Evolutionary conservation across 2,888 invertebrate species (phyloP).

Genomic region (Masnerella sp.): DNA sequence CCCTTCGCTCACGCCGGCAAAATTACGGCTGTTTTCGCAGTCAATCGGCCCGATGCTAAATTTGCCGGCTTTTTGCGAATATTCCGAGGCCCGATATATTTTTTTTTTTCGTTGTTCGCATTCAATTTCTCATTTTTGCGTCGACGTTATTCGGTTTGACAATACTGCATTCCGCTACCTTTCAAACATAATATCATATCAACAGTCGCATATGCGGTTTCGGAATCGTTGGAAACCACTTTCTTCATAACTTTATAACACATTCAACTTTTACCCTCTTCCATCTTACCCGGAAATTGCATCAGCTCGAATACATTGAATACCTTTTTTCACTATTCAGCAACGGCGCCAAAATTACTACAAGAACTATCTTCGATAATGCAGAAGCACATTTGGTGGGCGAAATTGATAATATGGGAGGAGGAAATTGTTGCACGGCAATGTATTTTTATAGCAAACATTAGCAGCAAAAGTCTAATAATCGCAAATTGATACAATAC

Average conservation of each 20-base stretch:
- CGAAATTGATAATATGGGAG: slow-evolving; percentile 17
- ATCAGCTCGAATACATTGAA: slow-evolving; percentile 36
- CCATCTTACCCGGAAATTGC: slow-evolving; percentile 48
- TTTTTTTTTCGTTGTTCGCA: not conserved
- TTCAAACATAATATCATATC: slow-evolving; percentile 44
- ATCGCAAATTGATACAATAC: not conserved
- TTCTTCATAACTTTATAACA: slow-evolving; percentile 49
- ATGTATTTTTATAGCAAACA: too few relatives aligned
- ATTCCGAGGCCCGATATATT: slow-evolving; percentile 5
- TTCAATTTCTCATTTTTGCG: slow-evolving; percentile 14
- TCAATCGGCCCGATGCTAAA: slow-evolving; percentile 33
- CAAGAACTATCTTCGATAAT: slow-evolving; percentile 19
- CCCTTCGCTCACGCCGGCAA: slow-evolving; percentile 24
- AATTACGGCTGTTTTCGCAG: slow-evolving; percentile 37
- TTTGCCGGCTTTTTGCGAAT: slow-evolving; percentile 9
- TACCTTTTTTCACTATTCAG: slow-evolving; percentile 14
- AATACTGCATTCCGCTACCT: slow-evolving; percentile 25
- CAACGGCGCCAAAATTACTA: slow-evolving; percentile 29
- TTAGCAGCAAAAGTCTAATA: not conserved
- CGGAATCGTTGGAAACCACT: slow-evolving; percentile 47
- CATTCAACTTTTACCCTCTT: slow-evolving; percentile 32
- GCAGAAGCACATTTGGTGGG: not conserved
- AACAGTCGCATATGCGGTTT: slow-evolving; percentile 37
- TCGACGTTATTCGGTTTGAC: slow-evolving; percentile 16
- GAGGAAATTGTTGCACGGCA: not conserved